phyloP scores from a whole-genome alignment of 2,797 vertebrate genomes.

The Coccyzus lansbergi region DNA sequence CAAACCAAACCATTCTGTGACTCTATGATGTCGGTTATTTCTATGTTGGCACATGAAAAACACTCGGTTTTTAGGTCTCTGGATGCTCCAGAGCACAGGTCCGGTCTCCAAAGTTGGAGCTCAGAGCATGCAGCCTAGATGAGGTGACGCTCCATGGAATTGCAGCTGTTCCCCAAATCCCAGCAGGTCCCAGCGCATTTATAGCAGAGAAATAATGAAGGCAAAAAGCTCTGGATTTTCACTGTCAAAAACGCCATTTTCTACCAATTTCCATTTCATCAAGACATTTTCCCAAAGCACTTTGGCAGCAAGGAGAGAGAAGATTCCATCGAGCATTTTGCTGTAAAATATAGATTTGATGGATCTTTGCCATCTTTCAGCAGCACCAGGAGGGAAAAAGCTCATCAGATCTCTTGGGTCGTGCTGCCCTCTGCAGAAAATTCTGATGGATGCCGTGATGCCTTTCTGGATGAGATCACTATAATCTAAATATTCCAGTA shows the following conservation, averaged over 20 bases:
- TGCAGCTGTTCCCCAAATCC: background rate
- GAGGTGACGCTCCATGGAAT: background rate
- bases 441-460: background rate
- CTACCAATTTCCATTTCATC: background rate
- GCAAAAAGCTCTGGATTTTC: background rate
- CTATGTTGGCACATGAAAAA: background rate
- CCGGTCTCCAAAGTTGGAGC: background rate
- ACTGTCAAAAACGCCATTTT: background rate
- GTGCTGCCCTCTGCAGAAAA: constrained; percentile 46
- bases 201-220: background rate
- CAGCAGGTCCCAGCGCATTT: background rate
- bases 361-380: background rate
- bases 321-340: background rate
- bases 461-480: accelerated
- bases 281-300: background rate
- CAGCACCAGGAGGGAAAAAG: background rate
- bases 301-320: background rate
- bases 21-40: background rate
- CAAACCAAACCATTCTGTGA: too few species aligned
- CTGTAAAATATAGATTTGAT: background rate
- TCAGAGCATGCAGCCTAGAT: background rate
- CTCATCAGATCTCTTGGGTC: background rate
- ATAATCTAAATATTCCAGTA: accelerated
- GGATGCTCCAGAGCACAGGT: accelerated
- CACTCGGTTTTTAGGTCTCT: background rate